Evolutionary conservation across 2,113 vertebrate species (phyloP).

Genomic region (Emydura subglobosa): DNA sequence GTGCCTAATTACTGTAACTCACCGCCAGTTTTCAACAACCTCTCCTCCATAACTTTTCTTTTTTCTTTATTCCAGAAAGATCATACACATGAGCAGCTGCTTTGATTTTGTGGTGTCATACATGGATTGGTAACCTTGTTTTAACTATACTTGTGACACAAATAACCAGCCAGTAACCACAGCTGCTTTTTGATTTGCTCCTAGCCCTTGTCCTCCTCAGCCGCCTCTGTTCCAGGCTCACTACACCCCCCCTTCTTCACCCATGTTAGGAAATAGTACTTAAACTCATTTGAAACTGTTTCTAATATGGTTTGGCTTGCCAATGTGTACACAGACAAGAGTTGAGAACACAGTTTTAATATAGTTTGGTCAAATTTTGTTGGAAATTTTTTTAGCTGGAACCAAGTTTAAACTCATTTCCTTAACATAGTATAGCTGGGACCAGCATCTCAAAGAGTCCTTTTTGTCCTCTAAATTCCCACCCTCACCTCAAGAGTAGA

Average conservation of each 20-base stretch:
- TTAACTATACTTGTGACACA: not conserved
- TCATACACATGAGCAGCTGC: not conserved
- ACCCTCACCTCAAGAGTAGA: not conserved
- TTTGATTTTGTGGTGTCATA: conserved; percentile 22
- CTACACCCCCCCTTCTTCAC: not conserved
- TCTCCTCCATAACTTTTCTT: conserved; percentile 24
- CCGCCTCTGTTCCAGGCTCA: not conserved
- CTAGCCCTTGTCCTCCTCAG: not conserved
- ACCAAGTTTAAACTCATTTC: not conserved
- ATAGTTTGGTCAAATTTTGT: fast-evolving
- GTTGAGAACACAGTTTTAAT: not conserved
- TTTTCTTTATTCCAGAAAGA: conserved; percentile 24
- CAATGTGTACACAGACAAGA: fast-evolving
- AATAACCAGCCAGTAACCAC: not conserved
- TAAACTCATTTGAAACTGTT: not conserved
- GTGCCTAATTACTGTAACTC: not conserved
- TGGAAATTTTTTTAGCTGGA: not conserved
- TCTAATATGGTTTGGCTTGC: not conserved
- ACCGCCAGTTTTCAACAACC: not conserved
- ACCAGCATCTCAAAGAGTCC: not conserved
- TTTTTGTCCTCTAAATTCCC: not conserved
- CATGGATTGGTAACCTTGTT: not conserved
- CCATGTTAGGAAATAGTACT: not conserved
- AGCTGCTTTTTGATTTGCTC: not conserved
- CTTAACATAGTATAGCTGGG: not conserved